Conservation (phyloP, 1,140 invertebrate genomes). For the Drosophila rufa region DNA sequence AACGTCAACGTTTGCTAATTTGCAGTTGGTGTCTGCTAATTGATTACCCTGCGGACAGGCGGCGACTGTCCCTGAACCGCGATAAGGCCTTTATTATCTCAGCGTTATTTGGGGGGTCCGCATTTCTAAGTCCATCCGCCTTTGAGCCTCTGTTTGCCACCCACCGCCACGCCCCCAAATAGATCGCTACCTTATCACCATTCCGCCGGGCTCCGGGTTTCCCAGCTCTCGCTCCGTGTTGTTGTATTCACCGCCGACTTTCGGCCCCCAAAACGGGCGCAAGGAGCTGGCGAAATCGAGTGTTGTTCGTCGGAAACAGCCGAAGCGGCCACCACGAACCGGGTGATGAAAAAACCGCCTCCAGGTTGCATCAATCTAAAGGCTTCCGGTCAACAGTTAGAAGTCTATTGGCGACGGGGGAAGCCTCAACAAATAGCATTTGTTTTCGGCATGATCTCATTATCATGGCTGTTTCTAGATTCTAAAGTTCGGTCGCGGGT, state of each 20-base stretch:
- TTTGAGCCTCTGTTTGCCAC: background rate
- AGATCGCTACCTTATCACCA: conserved; percentile 48
- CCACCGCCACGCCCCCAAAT: conserved; percentile 19
- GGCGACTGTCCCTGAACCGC: conserved; percentile 26
- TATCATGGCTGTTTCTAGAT: conserved; percentile 9
- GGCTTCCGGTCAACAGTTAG: conserved; percentile 2
- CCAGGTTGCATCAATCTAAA: background rate
- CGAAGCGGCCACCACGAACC: background rate
- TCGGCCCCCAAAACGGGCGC: background rate
- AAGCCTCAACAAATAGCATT: conserved; percentile 22
- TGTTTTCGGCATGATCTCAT: conserved; percentile 24
- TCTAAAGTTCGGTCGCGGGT: conserved; percentile 21
- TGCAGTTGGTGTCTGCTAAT: conserved; percentile 69
- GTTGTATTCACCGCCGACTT: conserved; percentile 57
- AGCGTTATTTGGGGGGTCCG: conserved; percentile 60
- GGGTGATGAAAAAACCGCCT: background rate
- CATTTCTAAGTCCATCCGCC: conserved; percentile 1
- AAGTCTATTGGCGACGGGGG: background rate
- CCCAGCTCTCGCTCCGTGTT: conserved; percentile 36
- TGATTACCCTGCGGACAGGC: conserved; percentile 59
- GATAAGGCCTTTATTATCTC: conserved; percentile 57
- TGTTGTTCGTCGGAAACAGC: background rate
- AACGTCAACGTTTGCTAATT: conserved; percentile 68
- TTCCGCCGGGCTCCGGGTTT: conserved; percentile 43
- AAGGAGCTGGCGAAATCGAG: conserved; percentile 13